Evolutionary conservation across 2,888 invertebrate species (phyloP).

Genomic region (Aspidiotus destructor): DNA sequence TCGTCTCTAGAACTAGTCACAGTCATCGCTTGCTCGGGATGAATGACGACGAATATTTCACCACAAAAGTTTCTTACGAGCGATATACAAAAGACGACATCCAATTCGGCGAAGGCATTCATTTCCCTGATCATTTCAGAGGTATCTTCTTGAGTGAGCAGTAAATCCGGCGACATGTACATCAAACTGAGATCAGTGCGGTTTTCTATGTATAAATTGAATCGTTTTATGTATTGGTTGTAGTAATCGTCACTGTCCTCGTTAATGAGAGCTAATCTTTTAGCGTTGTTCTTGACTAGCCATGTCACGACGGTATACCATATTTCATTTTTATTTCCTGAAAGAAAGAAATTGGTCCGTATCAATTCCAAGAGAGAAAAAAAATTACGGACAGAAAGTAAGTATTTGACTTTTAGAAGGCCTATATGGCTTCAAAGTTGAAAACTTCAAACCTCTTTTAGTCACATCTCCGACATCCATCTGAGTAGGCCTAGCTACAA

Average conservation of each 20-base stretch:
- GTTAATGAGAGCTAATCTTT: constrained; percentile 34
- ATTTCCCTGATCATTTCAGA: constrained; percentile 33
- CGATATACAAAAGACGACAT: constrained; percentile 32
- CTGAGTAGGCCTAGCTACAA: too few species aligned
- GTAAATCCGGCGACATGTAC: constrained; percentile 22
- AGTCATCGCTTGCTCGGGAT: too few species aligned
- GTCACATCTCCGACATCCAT: too few species aligned
- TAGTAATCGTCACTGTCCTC: constrained; percentile 7
- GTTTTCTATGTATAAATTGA: constrained; percentile 32
- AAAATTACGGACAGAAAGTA: too few species aligned
- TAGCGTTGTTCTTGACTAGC: constrained; percentile 35
- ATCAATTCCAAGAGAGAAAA: background rate
- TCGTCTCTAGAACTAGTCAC: too few species aligned
- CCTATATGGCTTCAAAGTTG: too few species aligned
- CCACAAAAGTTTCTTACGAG: constrained; percentile 20
- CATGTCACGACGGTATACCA: constrained; percentile 40
- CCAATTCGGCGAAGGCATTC: constrained; percentile 31
- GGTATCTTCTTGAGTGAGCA: constrained; percentile 25
- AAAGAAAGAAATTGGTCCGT: background rate
- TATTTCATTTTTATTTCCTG: constrained; percentile 37
- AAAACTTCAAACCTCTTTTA: too few species aligned
- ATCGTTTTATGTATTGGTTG: constrained; percentile 23
- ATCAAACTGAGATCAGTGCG: constrained; percentile 30
- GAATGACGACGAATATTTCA: too few species aligned
- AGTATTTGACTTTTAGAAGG: too few species aligned